Conservation (phyloP, 2,888 invertebrate species). For the Cartodere bifasciata region DNA sequence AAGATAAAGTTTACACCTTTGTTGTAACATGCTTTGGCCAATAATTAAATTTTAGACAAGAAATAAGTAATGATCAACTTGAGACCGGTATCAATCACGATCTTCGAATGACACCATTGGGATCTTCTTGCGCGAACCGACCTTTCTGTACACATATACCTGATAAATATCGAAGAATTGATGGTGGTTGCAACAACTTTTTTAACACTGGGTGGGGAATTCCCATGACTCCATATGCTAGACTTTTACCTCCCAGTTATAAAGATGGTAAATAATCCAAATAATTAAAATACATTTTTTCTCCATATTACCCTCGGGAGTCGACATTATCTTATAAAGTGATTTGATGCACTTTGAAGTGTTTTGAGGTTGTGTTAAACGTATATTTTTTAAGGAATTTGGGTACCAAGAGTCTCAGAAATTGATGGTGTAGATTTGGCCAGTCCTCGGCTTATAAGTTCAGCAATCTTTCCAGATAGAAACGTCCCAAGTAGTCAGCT, state of each 20-base stretch:
- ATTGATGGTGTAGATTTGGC: conserved; percentile 44
- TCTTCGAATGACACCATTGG: conserved; percentile 34
- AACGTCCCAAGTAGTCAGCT: conserved; percentile 46
- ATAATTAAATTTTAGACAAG: conserved; percentile 28
- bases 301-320: too few species aligned
- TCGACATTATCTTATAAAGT: too few species aligned
- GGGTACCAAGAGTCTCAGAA: conserved; percentile 42
- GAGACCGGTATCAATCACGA: conserved; percentile 35
- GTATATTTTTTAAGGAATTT: too few species aligned
- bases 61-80: conserved; percentile 33
- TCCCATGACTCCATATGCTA: conserved; percentile 48
- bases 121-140: conserved; percentile 28
- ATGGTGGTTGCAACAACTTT: conserved; percentile 76
- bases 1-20: conserved; percentile 6
- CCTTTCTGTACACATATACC: conserved; percentile 35
- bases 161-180: conserved; percentile 52
- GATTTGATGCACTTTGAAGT: too few species aligned
- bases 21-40: too few species aligned
- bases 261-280: conserved; percentile 40
- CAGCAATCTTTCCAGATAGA: conserved; percentile 44
- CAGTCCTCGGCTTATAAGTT: conserved; percentile 55
- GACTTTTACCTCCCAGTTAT: conserved; percentile 54
- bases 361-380: too few species aligned
- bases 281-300: conserved; percentile 2
- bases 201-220: conserved; percentile 59